Conservation (phyloP, 2,888 invertebrate species). For the Ellobium chinense region DNA sequence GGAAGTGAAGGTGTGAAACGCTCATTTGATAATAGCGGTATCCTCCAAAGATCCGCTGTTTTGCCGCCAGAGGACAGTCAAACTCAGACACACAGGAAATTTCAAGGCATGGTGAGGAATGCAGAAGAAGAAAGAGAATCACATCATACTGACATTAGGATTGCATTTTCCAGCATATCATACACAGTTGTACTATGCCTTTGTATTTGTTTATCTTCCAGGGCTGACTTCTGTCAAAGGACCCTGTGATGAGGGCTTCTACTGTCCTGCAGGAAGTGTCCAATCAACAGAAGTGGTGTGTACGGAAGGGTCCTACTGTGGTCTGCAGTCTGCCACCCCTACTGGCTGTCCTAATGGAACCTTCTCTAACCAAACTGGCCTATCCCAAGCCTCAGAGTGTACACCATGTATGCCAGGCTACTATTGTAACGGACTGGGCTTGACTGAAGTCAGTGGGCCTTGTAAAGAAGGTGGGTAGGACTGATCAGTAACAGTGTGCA, state of each 20-base stretch:
- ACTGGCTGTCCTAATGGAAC: constrained; percentile 74
- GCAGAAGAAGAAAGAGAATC: too few relatives aligned
- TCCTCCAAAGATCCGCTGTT: too few relatives aligned
- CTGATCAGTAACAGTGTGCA: not conserved
- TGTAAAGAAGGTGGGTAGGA: constrained; percentile 69
- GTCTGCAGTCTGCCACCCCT: constrained; percentile 65
- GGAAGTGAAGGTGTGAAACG: too few relatives aligned
- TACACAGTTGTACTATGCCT: too few relatives aligned
- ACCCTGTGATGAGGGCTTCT: constrained; percentile 70
- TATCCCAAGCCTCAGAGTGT: constrained; percentile 63
- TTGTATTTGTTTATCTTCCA: too few relatives aligned
- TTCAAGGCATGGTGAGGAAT: too few relatives aligned
- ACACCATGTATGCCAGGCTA: constrained; percentile 69
- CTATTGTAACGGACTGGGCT: constrained; percentile 72
- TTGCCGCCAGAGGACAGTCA: too few relatives aligned
- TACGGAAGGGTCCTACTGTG: constrained; percentile 74
- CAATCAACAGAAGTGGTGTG: constrained; percentile 65
- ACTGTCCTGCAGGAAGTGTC: constrained; percentile 71
- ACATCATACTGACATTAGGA: too few relatives aligned
- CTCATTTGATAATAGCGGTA: too few relatives aligned
- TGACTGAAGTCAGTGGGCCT: constrained; percentile 68
- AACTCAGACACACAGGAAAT: too few relatives aligned
- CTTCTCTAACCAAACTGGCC: constrained; percentile 71
- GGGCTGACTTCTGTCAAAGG: constrained; percentile 71
- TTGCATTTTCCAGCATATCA: too few relatives aligned